Base-by-base conservation (phyloP, 1,140 invertebrate species). In the Pantala flavescens region DNA sequence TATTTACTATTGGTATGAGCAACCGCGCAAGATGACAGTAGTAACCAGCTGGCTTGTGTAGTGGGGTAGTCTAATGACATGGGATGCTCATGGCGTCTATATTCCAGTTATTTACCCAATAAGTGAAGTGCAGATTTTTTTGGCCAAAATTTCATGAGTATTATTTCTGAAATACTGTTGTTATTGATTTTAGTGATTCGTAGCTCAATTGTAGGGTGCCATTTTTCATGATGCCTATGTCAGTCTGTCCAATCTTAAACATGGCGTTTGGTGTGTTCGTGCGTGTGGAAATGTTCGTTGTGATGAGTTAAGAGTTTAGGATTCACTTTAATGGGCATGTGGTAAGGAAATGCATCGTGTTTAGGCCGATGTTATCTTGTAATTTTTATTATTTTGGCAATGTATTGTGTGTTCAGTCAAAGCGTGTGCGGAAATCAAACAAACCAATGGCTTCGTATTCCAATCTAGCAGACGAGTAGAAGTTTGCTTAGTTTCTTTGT, bases 1-100 rank as follows among this genome's bases (percentile, higher is more conserved):
- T 63, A 63, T 63, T 63, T 63, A 63, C 49, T 63, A 36, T 36
- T 36, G 12, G 49, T 63, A 19, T 63, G 49, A 19, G 49, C 49
- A 63, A 63, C 49, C 49, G 49, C 49, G 49, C 49, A 63, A 63
- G 49, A 63, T 63, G 49, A 63, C 49, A 63, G 49, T 63, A 63
- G 49, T 63, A 63, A 36, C 49, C 49, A 63, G 49, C 49, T 63
- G 49, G 49, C 49, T 63, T 63, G 49, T 63, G 49, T 19, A 63
- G 49, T 63, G 49, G 49, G 49, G 49, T 7, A 63, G 49, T 12
- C 49, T 63, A 63, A 63, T 63, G 49, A 63, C 49, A 63, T 63
- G 49, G 49, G 49, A 63, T 63, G 49, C 49, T 19, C 49, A 19
- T 16, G 14, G 14, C n/a, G 14, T 16, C 12, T 16, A 63, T 63